Evolutionary conservation across 2,113 vertebrate species (phyloP), one percentile per base, ranked within the genome.

Genomic region (Mobula birostris): DNA sequence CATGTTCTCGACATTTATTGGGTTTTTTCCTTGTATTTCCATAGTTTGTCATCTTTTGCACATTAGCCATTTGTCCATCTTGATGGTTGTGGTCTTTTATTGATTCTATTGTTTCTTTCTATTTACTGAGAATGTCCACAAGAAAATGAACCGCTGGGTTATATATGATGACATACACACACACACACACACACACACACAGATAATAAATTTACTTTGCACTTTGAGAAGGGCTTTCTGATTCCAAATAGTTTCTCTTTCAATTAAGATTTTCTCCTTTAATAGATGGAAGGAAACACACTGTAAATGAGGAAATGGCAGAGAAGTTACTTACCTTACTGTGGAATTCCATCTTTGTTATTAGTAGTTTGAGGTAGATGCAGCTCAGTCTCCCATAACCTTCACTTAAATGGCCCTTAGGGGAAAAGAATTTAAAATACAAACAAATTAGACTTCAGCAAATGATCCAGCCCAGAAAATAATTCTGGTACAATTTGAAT

Each of bases 331-430:
- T 98, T 96, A 99, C 99, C 97, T 99, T 99, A 95, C 97, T 97
- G 96, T 99, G 99, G 95, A 98, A 99, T 95, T 99, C 99, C 98
- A 99, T 99, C 97, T 99, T 99, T 95, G 98, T 99, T 97, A 98
- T 99, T 97, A 99, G 97, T 95, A 99, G 97, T 97, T 98, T 99
- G 98, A 99, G 98, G 98, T 99, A 99, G 98, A 98, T 97, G 97
- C 98, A 99, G 97, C 98, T 99, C 94, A 99, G 97, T 95, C 98
- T 99, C 48, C 98, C 99, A 0, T 99, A 99, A 94, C 98, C 98
- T 96, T 99, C 98, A 0, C 98, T 99, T 95, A 99, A 96, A 96
- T 99, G 99, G 94, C 98, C 98, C 99, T 99, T 95, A 0, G 66
- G 74, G 29, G 66, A 27, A 32, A 58, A 74, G 91, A 87, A 29